Conservation (phyloP, 2,888 invertebrate genomes). For the Pyrrhosoma nymphula region DNA sequence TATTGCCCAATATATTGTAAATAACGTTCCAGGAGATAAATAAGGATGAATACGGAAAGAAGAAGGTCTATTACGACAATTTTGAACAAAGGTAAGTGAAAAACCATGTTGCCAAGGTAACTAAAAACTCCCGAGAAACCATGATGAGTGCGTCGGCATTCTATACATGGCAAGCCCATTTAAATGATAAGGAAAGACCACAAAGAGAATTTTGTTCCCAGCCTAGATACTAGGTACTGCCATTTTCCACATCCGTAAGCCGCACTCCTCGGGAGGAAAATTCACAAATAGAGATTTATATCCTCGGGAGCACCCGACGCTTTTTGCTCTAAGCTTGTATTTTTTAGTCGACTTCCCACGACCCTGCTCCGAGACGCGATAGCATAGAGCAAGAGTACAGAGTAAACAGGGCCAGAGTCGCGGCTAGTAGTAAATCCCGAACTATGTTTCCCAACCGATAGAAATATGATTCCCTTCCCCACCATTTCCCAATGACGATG, state of each 20-base stretch:
- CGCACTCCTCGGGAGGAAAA: neutral
- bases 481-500: neutral
- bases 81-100: no score
- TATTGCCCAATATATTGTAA: no score
- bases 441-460: neutral
- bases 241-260: neutral
- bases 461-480: neutral
- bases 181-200: neutral
- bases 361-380: neutral
- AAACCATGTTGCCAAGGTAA: no score
- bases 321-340: neutral
- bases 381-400: neutral
- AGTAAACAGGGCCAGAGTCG: neutral
- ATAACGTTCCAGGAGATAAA: no score
- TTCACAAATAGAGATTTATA: slow-evolving; percentile 4
- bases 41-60: no score
- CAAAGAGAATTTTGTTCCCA: neutral
- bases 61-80: no score
- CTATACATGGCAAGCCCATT: neutral
- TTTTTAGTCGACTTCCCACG: neutral
- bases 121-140: no score
- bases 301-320: neutral
- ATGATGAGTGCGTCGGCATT: no score
- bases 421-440: neutral
- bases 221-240: neutral